Base-by-base conservation (phyloP, 2,113 vertebrate species). In the Hypocryptadius cinnamomeus region DNA sequence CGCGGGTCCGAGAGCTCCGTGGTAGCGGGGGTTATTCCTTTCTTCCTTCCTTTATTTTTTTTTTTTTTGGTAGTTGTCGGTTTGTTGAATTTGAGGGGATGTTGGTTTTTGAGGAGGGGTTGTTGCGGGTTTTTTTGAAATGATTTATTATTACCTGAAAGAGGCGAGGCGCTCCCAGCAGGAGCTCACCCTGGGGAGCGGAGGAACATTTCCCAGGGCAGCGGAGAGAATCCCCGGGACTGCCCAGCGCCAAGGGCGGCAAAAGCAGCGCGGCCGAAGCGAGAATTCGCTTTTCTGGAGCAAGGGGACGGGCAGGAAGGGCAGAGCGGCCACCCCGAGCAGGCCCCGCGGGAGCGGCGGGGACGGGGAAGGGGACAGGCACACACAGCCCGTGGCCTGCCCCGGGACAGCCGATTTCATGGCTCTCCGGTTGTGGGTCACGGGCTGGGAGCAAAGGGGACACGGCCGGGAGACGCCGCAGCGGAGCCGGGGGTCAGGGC, bases 11-110 rank as follows among this genome's bases (percentile, higher is more conserved):
- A 54, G n/a, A 17, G 9, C 19, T 19, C 37, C 4, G 2, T 4
- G 3, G 13, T 5, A 23, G 8, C 2, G 2, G 6, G 0, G 9
- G 2, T 0, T 20, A 48, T 40, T 85, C 48, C 7, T 44, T 57
- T 19, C 8, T 44, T 11, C 3, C 8, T n/a, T 15, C 6, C 3
- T 1, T 23, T 39, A 10, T 8, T 9, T 1, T 24, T 40, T 48
- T 48, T 25, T 54, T 56, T 19, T 39, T 22, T 39, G 1, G 6
- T 25, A 4, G 6, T 8, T 8, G 15, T 61, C 19, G 3, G 2
- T 44, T 64, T 51, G 30, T 31, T 39, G 73, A 8, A 17, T 74
- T 76, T 3, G 15, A 27, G 35, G 6, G 3, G 13, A 1, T 24
- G 31, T 7, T 15, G 7, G 4, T 6, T 6, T 71, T 63, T 10